Conservation (phyloP, 2,797 vertebrate genomes). For the Phyllotis vaccarum region DNA sequence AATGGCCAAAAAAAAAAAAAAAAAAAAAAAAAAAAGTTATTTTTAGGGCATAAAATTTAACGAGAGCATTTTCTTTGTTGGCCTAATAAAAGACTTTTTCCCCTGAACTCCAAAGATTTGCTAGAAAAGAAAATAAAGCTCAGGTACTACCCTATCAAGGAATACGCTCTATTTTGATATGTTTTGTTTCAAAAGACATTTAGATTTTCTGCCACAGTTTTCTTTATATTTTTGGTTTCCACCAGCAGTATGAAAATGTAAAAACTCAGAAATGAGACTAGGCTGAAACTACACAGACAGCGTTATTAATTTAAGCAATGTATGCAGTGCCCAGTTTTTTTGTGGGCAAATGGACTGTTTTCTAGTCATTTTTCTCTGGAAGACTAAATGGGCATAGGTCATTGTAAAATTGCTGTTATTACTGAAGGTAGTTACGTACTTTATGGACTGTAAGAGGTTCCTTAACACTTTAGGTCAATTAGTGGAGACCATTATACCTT, state of each 20-base stretch:
- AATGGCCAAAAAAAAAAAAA: slow-evolving; percentile 40
- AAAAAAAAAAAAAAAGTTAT: too few relatives aligned
- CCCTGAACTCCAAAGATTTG: slow-evolving; percentile 15
- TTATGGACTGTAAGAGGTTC: neutral
- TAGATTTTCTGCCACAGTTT: slow-evolving; percentile 52
- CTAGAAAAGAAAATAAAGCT: slow-evolving; percentile 45
- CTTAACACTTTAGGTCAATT: neutral
- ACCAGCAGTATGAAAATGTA: slow-evolving; percentile 44
- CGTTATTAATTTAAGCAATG: slow-evolving; percentile 46
- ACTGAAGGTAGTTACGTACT: neutral
- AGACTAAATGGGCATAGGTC: slow-evolving; percentile 9
- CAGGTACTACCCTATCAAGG: slow-evolving; percentile 6
- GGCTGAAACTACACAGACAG: slow-evolving; percentile 46
- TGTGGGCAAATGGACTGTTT: neutral
- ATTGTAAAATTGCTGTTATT: neutral
- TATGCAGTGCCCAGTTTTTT: slow-evolving; percentile 30
- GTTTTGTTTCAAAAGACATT: slow-evolving; percentile 63
- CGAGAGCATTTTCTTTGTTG: slow-evolving; percentile 50
- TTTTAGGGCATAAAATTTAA: slow-evolving; percentile 49
- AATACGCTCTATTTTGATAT: slow-evolving; percentile 35
- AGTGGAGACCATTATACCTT: neutral
- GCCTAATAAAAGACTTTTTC: slow-evolving; percentile 49
- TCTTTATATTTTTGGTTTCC: slow-evolving; percentile 47
- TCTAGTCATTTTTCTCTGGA: slow-evolving; percentile 29
- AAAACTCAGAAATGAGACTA: slow-evolving; percentile 30